Evolutionary conservation across 1,140 invertebrate genomes (phyloP), one percentile per base, ranked within the genome.

Genomic region (Atta texana): DNA sequence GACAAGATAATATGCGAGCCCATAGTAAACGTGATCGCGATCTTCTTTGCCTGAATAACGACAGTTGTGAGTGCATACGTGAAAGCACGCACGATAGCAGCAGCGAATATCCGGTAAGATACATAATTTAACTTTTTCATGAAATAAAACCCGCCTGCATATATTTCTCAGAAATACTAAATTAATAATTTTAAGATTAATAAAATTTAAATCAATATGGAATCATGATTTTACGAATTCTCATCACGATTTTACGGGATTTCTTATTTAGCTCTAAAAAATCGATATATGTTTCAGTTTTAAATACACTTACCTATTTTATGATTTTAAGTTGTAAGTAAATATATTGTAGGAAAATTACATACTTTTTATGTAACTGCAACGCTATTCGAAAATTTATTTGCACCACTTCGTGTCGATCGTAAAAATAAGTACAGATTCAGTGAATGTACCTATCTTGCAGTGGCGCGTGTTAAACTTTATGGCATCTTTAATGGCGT

Each of bases 1-100:
- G 77, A 81, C 64, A 71, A 63, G 77, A 69, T 81, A 81, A 80
- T 71, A 57, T 71, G 64, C 16, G 51, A 81, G 51, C 21, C 64
- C 49, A 80, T 80, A 31, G 77, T 28, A n/a, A 39, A 53, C 63
- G 21, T 49, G 59, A 77, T 77, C 77, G 44, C 44, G 76, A 80
- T 69, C 63, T 76, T 78, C 59, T 64, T 69, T 69, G 77, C 31
- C 21, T 81, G 64, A 57, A 55, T 81, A 81, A 69, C 64, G 63
- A 80, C n/a, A 28, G 16, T 34, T 14, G 28, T 7, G 61, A 66
- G 28, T 39, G 28, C 61, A 53, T 18, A 63, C 44, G 44, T 6
- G 59, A n/a, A 21, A 39, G 31, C 7, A 24, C 28, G 28, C 28
- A 7, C 8, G 18, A 14, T 39, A 34, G 14, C 12, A n/a, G 10